A percentile compares a stretch with the other conserved stretches of the same genome.
Conservation (phyloP, 2,113 vertebrate genomes). For the Chaenogobius annularis region DNA sequence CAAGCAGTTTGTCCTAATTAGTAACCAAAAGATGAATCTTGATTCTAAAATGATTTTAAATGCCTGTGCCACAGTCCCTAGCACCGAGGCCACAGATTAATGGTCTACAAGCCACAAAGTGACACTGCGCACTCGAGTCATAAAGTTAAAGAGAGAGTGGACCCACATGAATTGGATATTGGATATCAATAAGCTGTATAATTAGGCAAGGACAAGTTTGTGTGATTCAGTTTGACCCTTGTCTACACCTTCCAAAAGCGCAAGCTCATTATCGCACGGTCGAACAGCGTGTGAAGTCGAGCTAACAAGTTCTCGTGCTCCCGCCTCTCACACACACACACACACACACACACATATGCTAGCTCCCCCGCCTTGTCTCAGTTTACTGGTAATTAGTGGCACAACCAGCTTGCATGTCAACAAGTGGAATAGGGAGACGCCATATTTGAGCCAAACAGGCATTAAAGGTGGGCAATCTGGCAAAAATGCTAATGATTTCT, state of each 20-base stretch:
- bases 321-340: background rate
- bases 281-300: constrained; percentile 32
- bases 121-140: constrained; percentile 29
- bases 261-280: constrained; percentile 50
- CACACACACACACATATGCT: background rate
- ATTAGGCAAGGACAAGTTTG: constrained; percentile 51
- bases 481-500: too few species aligned
- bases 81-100: constrained; percentile 17
- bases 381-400: constrained; percentile 47
- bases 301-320: constrained; percentile 29
- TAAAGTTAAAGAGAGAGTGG: constrained; percentile 16
- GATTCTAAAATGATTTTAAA: background rate
- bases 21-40: background rate
- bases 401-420: too few species aligned
- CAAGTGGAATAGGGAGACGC: too few species aligned
- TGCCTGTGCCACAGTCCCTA: background rate
- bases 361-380: constrained; percentile 30
- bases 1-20: background rate
- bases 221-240: constrained; percentile 46
- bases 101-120: constrained; percentile 8
- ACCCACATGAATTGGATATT: constrained; percentile 44
- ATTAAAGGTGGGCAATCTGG: too few species aligned
- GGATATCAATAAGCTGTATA: constrained; percentile 55
- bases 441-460: too few species aligned
- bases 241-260: constrained; percentile 46